Conservation (phyloP, 2,888 invertebrate genomes). For the Xestia xanthographa region DNA sequence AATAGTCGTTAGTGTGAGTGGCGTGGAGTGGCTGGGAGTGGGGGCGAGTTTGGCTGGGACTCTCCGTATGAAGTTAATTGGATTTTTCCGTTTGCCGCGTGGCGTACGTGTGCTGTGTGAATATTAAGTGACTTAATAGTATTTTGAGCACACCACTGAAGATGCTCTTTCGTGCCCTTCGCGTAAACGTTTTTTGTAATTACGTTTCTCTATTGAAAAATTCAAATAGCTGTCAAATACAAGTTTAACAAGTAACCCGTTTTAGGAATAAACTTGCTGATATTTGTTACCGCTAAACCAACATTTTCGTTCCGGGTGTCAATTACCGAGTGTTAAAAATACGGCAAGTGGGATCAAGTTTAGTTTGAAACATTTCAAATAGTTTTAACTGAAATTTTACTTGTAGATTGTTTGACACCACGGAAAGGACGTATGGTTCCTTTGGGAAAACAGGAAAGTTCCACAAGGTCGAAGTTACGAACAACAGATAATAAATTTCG, state of each 20-base stretch:
- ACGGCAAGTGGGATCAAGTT: conserved; percentile 51
- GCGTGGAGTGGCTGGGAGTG: conserved; percentile 69
- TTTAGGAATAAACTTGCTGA: background rate
- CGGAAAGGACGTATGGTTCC: conserved; percentile 55
- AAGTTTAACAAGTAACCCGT: background rate
- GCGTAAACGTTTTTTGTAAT: conserved; percentile 50
- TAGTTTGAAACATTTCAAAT: conserved; percentile 57
- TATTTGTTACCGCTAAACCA: conserved; percentile 19
- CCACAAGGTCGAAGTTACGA: conserved; percentile 40
- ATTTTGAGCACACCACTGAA: conserved; percentile 74
- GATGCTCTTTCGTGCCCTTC: conserved; percentile 60
- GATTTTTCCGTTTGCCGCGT: conserved; percentile 88
- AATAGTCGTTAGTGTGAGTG: conserved; percentile 83
- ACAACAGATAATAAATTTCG: conserved; percentile 51
- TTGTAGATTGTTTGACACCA: conserved; percentile 59
- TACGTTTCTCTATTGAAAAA: conserved; percentile 20
- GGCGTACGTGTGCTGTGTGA: conserved; percentile 83
- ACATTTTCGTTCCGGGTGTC: conserved; percentile 34
- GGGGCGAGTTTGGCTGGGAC: conserved; percentile 78
- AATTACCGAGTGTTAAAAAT: conserved; percentile 47
- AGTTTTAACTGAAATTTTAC: conserved; percentile 63
- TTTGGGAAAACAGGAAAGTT: conserved; percentile 48
- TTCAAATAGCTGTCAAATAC: conserved; percentile 8
- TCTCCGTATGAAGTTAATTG: conserved; percentile 88
- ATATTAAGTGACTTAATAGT: conserved; percentile 85